Base-by-base conservation (phyloP, 2,888 invertebrate species). In the Xylophagus ater region DNA sequence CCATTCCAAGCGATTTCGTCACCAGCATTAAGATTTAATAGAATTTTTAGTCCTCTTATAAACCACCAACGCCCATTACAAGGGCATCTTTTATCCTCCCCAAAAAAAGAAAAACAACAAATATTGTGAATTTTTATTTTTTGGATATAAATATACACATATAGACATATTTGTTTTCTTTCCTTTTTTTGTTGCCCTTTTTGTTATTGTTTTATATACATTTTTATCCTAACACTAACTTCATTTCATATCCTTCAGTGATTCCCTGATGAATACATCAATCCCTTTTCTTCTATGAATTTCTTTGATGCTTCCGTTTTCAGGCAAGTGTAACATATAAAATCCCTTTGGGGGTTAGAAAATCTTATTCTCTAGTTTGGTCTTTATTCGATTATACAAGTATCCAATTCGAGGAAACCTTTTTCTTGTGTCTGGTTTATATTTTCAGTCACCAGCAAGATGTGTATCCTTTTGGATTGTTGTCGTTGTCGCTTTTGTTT, bases 21-120 rank as follows among this genome's bases (percentile, higher is more conserved):
- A 24, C 42, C 42, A 46, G 43, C 46, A 48, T 48, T 48, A 45
- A 48, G 46, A 44, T 48, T 48, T 48, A 48, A 48, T 48, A 45
- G 47, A 48, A 46, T 48, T 44, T 46, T 45, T 46, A 32, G 38
- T 40, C 39, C n/a, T n/a, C n/a, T n/a, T n/a, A n/a, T 34, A 23
- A 23, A 8, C 6, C 23, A 6, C 7, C 23, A 8, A 8, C 7
- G 23, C 23, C 9, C 7, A 9, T 9, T 20, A 17, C 31, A 30
- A 30, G 28, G 21, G 31, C 19, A 28, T 28, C 15, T 29, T 10
- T 21, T 36, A 29, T 28, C 29, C 29, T 29, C 13, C 13, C 10
- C 19, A 10, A 13, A 18, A 29, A 36, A 20, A 12, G 31, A 12
- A 13, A 12, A 3, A 21, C 19, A 24, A 18, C 19, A 23, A 15